A percentile compares a stretch with the other conserved stretches of the same genome.
These are phyloP conservation scores for Agonum fuliginosum DNA, from an alignment of 2,888 invertebrate species.

Conservation along the genomic window DNA sequence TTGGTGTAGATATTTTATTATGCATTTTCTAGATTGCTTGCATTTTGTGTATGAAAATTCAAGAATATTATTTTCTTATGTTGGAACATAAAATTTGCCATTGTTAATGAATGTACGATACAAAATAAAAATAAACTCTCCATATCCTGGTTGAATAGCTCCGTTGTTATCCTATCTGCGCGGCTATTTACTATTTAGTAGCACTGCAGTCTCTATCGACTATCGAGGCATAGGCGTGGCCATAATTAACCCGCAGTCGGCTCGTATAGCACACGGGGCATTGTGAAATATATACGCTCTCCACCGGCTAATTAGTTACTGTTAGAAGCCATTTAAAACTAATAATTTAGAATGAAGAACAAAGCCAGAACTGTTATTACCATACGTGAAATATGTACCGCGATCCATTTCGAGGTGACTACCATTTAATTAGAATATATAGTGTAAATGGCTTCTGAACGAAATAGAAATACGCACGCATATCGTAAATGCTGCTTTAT, in stretches of 20 bases:
- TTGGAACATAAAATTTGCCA: too few relatives aligned
- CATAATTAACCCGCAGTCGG: constrained; percentile 30
- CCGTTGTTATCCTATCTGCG: background rate
- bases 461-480: background rate
- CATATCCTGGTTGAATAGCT: background rate
- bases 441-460: background rate
- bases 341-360: constrained; percentile 54
- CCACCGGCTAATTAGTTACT: constrained; percentile 50
- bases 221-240: constrained; percentile 32
- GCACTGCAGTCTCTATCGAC: background rate
- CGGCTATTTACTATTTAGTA: constrained; percentile 15
- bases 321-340: constrained; percentile 58
- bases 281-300: constrained; percentile 48
- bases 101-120: background rate
- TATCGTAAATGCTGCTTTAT: background rate
- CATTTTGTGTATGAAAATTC: too few relatives aligned
- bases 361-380: constrained; percentile 49
- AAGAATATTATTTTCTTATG: too few relatives aligned
- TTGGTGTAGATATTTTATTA: too few relatives aligned
- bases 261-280: constrained; percentile 7
- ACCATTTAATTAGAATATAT: constrained; percentile 51
- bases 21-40: too few relatives aligned
- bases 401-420: constrained; percentile 44
- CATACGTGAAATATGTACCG: constrained; percentile 49
- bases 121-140: background rate